A percentile compares a stretch with the other conserved stretches of the same genome.
These are phyloP conservation scores for Laterallus jamaicensis DNA, from an alignment of 2,113 vertebrate species.

Conservation along the genomic window DNA sequence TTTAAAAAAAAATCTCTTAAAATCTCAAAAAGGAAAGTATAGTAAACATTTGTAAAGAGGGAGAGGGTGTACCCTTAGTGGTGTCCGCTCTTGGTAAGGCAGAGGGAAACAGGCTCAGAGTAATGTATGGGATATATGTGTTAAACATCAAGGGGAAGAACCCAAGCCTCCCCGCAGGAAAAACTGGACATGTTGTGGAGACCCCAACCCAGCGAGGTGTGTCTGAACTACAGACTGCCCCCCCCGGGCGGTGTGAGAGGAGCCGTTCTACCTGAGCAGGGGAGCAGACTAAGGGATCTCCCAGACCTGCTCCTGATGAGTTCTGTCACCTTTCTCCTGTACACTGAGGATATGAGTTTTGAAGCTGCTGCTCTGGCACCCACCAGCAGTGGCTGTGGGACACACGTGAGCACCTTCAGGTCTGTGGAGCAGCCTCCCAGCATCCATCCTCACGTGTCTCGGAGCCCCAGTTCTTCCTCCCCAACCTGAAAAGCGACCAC, in stretches of 20 bases:
- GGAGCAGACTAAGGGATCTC: not conserved
- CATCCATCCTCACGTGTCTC: not conserved
- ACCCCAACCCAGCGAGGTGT: not conserved
- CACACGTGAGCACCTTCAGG: too few species aligned
- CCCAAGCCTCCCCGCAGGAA: not conserved
- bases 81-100: not conserved
- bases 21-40: not conserved
- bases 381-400: not conserved
- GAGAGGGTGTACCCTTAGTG: not conserved
- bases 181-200: not conserved
- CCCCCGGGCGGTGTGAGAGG: rapidly evolving
- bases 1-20: not conserved
- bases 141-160: not conserved
- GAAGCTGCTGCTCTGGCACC: not conserved
- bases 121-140: not conserved
- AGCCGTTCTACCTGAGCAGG: not conserved
- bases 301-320: not conserved
- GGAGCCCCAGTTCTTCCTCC: not conserved
- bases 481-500: not conserved
- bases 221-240: not conserved
- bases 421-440: not conserved
- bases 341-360: not conserved
- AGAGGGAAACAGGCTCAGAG: not conserved
- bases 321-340: not conserved
- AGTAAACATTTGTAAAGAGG: not conserved